Evolutionary conservation across 2,888 invertebrate species (phyloP).

Genomic region (Tortrix viridana): DNA sequence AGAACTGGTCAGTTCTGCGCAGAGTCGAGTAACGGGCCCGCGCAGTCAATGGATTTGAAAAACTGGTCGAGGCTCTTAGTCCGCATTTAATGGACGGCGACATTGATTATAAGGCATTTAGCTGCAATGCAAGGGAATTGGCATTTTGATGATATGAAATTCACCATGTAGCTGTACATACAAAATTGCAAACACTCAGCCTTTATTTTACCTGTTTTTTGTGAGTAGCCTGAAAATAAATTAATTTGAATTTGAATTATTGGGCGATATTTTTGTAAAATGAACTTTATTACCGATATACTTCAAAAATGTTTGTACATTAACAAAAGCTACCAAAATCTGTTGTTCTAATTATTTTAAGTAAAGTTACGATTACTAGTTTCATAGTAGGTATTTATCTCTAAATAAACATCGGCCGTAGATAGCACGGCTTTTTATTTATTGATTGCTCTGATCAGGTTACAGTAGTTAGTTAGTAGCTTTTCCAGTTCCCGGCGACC

Average conservation of each 20-base stretch:
- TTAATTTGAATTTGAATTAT: too few species aligned
- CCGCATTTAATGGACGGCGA: conserved; percentile 45
- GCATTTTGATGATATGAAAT: conserved; percentile 31
- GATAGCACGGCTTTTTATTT: conserved; percentile 6
- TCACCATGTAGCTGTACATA: not conserved
- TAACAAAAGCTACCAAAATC: too few species aligned
- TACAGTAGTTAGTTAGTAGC: conserved; percentile 28
- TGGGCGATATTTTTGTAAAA: too few species aligned
- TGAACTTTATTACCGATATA: too few species aligned
- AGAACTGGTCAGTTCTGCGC: conserved; percentile 54
- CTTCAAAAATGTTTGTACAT: too few species aligned
- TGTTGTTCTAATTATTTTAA: too few species aligned
- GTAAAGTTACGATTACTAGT: too few species aligned
- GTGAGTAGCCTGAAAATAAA: too few species aligned
- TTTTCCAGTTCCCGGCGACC: conserved; percentile 35
- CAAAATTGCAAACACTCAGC: not conserved
- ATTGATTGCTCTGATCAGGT: conserved; percentile 22
- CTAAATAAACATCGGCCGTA: not conserved
- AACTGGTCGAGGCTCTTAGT: conserved; percentile 54
- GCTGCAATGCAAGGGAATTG: conserved; percentile 21
- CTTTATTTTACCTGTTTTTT: not conserved
- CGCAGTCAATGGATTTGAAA: conserved; percentile 66
- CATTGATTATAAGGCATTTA: conserved; percentile 43
- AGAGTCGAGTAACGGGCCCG: conserved; percentile 55
- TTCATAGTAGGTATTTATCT: too few species aligned